These are phyloP conservation scores for Osmerus mordax DNA, from an alignment of 2,113 vertebrate genomes.

Conservation along the genomic window DNA sequence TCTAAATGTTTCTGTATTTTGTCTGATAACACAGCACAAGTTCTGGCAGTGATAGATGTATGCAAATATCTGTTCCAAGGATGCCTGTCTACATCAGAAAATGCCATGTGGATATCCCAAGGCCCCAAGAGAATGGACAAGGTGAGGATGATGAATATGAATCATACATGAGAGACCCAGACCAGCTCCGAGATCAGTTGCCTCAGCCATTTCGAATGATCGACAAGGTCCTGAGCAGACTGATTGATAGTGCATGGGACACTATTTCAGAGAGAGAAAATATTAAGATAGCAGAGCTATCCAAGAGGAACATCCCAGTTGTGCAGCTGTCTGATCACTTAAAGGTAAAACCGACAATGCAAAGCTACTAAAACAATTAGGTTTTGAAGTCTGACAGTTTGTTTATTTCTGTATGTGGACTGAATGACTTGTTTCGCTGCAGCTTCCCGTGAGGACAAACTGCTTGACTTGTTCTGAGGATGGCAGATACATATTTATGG, in stretches of 20 bases:
- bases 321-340: conserved; percentile 51
- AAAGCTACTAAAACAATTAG: background rate
- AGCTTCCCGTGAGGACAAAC: conserved; percentile 74
- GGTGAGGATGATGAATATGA: conserved; percentile 53
- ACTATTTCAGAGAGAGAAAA: conserved; percentile 56
- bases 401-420: background rate
- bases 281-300: conserved; percentile 19
- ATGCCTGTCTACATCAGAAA: conserved; percentile 42
- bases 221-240: conserved; percentile 63
- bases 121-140: conserved; percentile 66
- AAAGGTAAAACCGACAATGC: conserved; percentile 63
- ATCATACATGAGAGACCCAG: conserved; percentile 52
- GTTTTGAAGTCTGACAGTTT: too few species aligned
- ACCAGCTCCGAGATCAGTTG: conserved; percentile 47
- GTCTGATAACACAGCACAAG: too few species aligned
- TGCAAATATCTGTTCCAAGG: conserved; percentile 9
- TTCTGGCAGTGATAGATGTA: too few species aligned
- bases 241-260: conserved; percentile 69
- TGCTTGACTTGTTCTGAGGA: conserved; percentile 72
- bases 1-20: too few species aligned
- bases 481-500: conserved; percentile 73
- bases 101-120: conserved; percentile 49
- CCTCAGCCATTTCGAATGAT: conserved; percentile 75
- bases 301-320: conserved; percentile 29
- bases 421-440: background rate